Base-by-base conservation (phyloP, 2,113 vertebrate genomes). In the Odontesthes bonariensis region DNA sequence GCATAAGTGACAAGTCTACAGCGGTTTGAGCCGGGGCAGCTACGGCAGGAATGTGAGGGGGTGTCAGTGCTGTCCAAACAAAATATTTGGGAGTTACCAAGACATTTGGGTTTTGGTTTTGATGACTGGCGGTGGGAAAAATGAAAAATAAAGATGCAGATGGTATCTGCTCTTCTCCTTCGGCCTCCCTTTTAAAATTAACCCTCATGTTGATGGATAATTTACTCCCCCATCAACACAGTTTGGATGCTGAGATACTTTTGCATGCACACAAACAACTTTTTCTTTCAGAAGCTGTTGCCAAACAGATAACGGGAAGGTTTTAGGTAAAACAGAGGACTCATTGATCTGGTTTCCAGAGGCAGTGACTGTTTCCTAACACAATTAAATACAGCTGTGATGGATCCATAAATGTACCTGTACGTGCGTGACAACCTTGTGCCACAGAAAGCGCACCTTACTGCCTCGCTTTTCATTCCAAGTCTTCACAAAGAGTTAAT, bases 21-120 rank as follows among this genome's bases (percentile, higher is more conserved):
- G 63, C 32, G 62, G 60, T 49, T 35, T 22, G 20, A 40, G 38
- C 51, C 60, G 51, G 27, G 40, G 61, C 16, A 56, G 75, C 73
- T 65, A 32, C 69, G 66, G 70, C 58, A 44, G 85, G 88, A 88
- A 89, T 84, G 85, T 79, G 77, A 31, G 61, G 69, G 66, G 83
- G 82, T 76, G 80, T 61, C 61, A 20, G 73, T 79, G 90, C 88
- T 81, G 85, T 84, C 86, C 86, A 76, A 87, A 90, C 88, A 90
- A 44, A 52, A 62, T 87, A 79, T 90, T 88, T 86, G 68, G 77
- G 77, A 77, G 83, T 86, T 79, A 69, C 79, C 52, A 71, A 73
- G 80, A 64, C 61, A 52, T 46, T 56, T 46, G 51, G 51, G 32
- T 20, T 40, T 58, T 32, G 8, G 62, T 58, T 88, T 57, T 65